Evolutionary conservation across 2,797 vertebrate species (phyloP).

Genomic region (Lerista edwardsae): DNA sequence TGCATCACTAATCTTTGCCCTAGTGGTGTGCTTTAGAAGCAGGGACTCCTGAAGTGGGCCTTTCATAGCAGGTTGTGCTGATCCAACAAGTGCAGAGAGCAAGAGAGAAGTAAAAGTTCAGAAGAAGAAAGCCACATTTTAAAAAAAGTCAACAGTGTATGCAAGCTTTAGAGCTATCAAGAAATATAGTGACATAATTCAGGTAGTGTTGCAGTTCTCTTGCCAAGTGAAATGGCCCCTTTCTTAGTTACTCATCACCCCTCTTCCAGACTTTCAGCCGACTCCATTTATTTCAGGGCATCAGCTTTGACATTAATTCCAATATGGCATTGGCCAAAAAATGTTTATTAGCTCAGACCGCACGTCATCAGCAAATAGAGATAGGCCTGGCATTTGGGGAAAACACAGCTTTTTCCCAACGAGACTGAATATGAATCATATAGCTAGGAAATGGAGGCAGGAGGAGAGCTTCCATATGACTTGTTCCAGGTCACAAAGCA

Average conservation of each 20-base stretch:
- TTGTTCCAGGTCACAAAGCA: not conserved
- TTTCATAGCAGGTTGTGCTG: not conserved
- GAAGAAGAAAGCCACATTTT: not conserved
- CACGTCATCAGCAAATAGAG: not conserved
- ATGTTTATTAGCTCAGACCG: not conserved
- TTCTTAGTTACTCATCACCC: not conserved
- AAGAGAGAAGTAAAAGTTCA: not conserved
- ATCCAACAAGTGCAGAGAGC: not conserved
- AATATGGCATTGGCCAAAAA: not conserved
- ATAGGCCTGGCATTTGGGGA: too few relatives aligned
- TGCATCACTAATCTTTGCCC: not conserved
- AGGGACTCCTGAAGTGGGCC: not conserved
- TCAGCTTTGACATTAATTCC: not conserved
- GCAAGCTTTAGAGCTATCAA: not conserved
- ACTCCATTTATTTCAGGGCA: not conserved
- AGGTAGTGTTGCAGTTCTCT: not conserved
- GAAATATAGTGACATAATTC: not conserved
- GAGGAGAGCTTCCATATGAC: not conserved
- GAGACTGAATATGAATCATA: not conserved
- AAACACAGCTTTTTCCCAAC: not conserved
- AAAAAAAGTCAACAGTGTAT: not conserved
- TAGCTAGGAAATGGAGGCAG: not conserved
- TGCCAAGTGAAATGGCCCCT: not conserved
- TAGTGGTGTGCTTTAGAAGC: not conserved
- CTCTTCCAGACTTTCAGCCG: not conserved